phyloP scores from a whole-genome alignment of 1,140 invertebrate genomes.

The Aricia agestis region DNA sequence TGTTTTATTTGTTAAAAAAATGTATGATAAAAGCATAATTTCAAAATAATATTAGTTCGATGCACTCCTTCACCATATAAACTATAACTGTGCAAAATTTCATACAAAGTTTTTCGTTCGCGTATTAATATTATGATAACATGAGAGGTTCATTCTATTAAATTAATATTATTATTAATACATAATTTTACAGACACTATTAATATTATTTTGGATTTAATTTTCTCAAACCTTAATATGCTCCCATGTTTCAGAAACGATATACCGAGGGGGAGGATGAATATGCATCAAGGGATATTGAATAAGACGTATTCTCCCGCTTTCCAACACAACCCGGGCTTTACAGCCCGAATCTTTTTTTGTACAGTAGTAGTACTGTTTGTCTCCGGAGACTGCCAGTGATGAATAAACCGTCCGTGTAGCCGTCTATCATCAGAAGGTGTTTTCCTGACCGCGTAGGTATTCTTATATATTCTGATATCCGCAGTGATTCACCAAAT shows the following conservation, averaged over 20 bases:
- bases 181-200: neutral
- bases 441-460: conserved; percentile 34
- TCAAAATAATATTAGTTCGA: no score
- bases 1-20: no score
- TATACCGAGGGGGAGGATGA: conserved; percentile 17
- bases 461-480: conserved; percentile 31
- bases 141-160: no score
- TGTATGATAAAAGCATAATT: no score
- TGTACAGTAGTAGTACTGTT: conserved; percentile 36
- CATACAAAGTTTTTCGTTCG: no score
- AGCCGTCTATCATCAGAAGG: conserved; percentile 40
- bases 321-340: conserved; percentile 28
- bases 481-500: neutral
- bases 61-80: no score
- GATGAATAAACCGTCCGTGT: conserved; percentile 41
- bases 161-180: no score
- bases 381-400: conserved; percentile 22
- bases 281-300: conserved; percentile 16
- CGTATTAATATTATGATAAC: no score
- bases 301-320: conserved; percentile 13
- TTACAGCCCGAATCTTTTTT: conserved; percentile 37
- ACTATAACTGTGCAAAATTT: no score
- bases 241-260: neutral
- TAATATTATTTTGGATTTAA: no score
- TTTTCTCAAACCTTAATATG: neutral